Conservation (phyloP, 1,140 invertebrate species). For the Drosophila sp. region DNA sequence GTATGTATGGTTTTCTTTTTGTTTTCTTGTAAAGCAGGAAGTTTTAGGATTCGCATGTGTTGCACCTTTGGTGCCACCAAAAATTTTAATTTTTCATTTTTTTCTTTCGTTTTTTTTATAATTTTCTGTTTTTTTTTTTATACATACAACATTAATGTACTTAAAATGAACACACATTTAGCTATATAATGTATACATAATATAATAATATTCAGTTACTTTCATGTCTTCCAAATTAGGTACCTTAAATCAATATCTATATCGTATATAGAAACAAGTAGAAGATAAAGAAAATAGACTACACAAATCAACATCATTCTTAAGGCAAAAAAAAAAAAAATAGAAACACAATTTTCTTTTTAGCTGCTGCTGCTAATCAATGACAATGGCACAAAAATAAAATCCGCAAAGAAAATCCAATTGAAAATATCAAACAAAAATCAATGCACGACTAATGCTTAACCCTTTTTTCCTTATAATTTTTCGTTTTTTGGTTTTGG, state of each 20-base stretch:
- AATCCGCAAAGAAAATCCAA: constrained; percentile 56
- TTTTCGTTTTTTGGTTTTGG: neutral
- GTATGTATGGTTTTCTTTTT: constrained; percentile 45
- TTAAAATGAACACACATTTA: constrained; percentile 81
- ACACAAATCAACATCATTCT: constrained; percentile 25
- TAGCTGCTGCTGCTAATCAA: constrained; percentile 42
- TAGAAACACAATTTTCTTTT: constrained; percentile 41
- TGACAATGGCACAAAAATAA: constrained; percentile 71
- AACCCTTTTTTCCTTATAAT: neutral
- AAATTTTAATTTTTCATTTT: constrained; percentile 25
- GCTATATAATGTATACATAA: constrained; percentile 77
- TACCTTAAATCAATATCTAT: constrained; percentile 26
- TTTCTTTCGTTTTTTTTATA: constrained; percentile 37
- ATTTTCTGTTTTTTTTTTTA: constrained; percentile 50
- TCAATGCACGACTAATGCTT: constrained; percentile 29
- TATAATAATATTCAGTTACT: constrained; percentile 76
- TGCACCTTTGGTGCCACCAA: constrained; percentile 72
- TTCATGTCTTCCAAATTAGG: constrained; percentile 64
- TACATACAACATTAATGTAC: constrained; percentile 77
- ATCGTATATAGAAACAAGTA: constrained; percentile 57
- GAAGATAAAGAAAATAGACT: constrained; percentile 32
- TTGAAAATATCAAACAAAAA: constrained; percentile 26
- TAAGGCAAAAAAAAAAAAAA: constrained; percentile 6
- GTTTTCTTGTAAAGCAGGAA: constrained; percentile 76
- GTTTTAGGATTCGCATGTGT: constrained; percentile 78